Evolutionary conservation across 2,113 vertebrate genomes (phyloP).

Genomic region (Alouatta palliata): DNA sequence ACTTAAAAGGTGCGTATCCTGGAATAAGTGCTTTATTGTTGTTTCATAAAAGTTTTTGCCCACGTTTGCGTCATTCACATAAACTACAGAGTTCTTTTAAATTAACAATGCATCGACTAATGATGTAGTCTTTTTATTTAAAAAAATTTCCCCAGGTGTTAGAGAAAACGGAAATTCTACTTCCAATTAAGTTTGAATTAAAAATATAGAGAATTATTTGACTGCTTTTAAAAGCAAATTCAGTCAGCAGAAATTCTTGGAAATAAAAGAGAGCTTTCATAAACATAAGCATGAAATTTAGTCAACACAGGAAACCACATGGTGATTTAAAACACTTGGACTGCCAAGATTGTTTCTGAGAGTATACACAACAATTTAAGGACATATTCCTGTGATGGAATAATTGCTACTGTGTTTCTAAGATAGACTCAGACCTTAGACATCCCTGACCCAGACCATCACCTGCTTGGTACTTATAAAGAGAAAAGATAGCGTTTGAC

Average conservation of each 20-base stretch:
- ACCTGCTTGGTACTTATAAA: neutral
- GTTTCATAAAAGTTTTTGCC: neutral
- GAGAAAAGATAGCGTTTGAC: neutral
- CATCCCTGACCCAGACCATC: neutral
- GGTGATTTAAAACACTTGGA: neutral
- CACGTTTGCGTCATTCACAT: neutral
- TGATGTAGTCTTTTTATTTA: neutral
- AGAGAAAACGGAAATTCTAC: neutral
- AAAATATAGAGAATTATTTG: neutral
- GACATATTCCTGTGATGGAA: neutral
- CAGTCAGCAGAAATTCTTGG: neutral
- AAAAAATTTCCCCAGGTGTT: neutral
- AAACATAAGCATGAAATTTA: neutral
- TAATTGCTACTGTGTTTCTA: conserved; percentile 20
- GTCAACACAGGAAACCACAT: neutral
- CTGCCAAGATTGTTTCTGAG: neutral
- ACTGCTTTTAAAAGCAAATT: conserved; percentile 7
- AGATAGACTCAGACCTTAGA: neutral
- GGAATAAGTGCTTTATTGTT: neutral
- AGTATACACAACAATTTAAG: neutral
- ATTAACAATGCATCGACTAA: neutral
- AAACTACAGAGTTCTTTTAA: neutral
- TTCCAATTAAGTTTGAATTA: neutral
- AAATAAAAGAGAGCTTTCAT: conserved; percentile 41
- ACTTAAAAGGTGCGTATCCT: neutral